Evolutionary conservation across 1,140 invertebrate genomes (phyloP), one percentile per base, ranked within the genome.

Genomic region (Batillaria attramentaria): DNA sequence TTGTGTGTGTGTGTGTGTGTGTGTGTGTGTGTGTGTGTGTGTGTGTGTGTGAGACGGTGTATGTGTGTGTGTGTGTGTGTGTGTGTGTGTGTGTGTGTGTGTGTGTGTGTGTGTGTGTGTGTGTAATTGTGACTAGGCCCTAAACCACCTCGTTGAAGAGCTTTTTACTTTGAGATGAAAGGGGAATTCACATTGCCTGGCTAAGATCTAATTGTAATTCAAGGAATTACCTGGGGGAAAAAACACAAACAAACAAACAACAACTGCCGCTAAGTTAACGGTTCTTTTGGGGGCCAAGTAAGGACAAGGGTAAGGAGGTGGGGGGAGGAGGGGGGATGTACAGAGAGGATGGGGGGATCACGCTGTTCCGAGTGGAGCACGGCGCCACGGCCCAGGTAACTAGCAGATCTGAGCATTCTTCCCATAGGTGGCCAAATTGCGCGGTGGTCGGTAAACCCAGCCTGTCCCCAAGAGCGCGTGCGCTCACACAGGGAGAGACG

Each of bases 351-450:
- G 57, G 66, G 20, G 41, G 5, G 6, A 18, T 43, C 24, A 1
- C 1, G 2, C 4, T 2, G 41, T n/a, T 28, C 8, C 5, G 8
- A 46, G 41, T n/a, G 68, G 68, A 70, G 39, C 10, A 5, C n/a
- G 68, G 68, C 5, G 18, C 28, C 41, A n/a, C 20, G 68, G 41
- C 43, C 68, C 8, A 28, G 24, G 68, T 42, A 39, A n/a, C n/a
- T n/a, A n/a, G 28, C 41, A 50, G 41, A 70, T 70, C 41, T 70
- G 24, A 8, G 68, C 42, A 70, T 70, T 70, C 68, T 70, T 70
- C 41, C 33, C 68, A 70, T 70, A 46, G 31, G 68, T 28, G 68
- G 50, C 68, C 43, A 46, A 70, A 70, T 46, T 5, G 68, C 68
- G 68, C 50, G 39, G n/a, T 8, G 43, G 68, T 42, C 68, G 68